phyloP scores from a whole-genome alignment of 2,797 vertebrate species.

The Enteromius trimaculatus region DNA sequence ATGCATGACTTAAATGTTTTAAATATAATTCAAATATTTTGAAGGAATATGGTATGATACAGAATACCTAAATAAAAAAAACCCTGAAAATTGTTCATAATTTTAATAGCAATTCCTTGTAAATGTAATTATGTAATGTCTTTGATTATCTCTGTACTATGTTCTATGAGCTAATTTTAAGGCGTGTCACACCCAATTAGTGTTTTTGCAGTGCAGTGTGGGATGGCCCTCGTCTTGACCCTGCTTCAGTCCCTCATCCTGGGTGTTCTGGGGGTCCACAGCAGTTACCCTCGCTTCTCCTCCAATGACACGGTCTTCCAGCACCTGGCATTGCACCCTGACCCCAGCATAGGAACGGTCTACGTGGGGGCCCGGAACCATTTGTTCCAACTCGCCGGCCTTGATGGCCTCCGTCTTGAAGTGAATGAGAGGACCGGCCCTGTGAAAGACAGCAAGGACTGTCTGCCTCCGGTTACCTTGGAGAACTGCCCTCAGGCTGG shows the following conservation, averaged over 20 bases:
- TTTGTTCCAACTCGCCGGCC: slow-evolving; percentile 88
- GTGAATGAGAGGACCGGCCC: slow-evolving; percentile 85
- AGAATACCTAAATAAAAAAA: background rate
- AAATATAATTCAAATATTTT: too few relatives aligned
- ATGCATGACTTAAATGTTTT: too few relatives aligned
- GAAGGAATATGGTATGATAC: too few relatives aligned
- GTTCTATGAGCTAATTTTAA: background rate
- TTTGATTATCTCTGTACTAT: background rate
- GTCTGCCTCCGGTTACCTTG: slow-evolving; percentile 87
- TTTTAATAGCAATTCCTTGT: background rate
- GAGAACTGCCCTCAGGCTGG: slow-evolving; percentile 87
- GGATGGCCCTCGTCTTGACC: slow-evolving; percentile 78
- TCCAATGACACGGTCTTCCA: slow-evolving; percentile 86
- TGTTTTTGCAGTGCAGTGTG: slow-evolving; percentile 87
- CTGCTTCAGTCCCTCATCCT: slow-evolving; percentile 74
- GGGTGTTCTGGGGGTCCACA: slow-evolving; percentile 58
- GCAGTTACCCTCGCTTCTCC: slow-evolving; percentile 78
- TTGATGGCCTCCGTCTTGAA: slow-evolving; percentile 80
- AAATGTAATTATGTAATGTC: background rate
- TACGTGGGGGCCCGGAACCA: slow-evolving; percentile 91
- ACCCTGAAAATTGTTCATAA: background rate
- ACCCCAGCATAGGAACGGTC: slow-evolving; percentile 84
- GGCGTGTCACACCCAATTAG: slow-evolving; percentile 67
- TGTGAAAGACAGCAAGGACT: slow-evolving; percentile 91
- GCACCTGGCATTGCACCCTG: slow-evolving; percentile 89